These are phyloP conservation scores for Tragelaphus buxtoni DNA, from an alignment of 2,113 vertebrate species.

Conservation along the genomic window DNA sequence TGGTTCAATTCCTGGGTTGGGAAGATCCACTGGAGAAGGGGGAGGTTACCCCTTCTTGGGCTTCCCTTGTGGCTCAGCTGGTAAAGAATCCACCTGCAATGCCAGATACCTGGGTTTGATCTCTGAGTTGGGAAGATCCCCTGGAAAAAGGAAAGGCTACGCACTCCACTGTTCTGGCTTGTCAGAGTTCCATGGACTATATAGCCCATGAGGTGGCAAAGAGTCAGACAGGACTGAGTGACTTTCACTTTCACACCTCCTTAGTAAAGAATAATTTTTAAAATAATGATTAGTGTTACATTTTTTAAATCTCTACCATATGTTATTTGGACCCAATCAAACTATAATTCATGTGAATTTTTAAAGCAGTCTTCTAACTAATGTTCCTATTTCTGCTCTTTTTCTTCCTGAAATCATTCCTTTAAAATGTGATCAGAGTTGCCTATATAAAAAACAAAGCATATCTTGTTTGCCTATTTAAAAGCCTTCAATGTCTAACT, in stretches of 20 bases:
- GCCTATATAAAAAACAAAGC: not conserved
- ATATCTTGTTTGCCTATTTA: not conserved
- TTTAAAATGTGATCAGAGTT: not conserved
- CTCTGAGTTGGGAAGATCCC: not conserved
- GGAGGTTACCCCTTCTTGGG: not conserved
- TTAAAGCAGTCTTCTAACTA: not conserved
- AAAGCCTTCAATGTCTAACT: not conserved
- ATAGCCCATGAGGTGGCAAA: not conserved
- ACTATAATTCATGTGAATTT: not conserved
- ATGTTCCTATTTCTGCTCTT: not conserved
- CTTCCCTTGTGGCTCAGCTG: not conserved
- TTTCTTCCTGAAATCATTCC: not conserved
- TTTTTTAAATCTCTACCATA: not conserved
- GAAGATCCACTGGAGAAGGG: not conserved
- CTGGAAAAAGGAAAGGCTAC: not conserved
- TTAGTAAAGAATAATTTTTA: not conserved
- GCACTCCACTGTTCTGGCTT: not conserved
- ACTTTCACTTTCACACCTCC: not conserved
- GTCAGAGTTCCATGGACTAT: not conserved
- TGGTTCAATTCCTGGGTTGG: not conserved
- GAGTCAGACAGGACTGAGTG: accelerated
- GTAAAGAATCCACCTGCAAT: not conserved
- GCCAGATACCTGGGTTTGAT: not conserved
- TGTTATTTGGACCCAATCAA: not conserved
- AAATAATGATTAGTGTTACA: not conserved